phyloP scores from a whole-genome alignment of 2,888 invertebrate genomes.

The Adelognathus sp. region DNA sequence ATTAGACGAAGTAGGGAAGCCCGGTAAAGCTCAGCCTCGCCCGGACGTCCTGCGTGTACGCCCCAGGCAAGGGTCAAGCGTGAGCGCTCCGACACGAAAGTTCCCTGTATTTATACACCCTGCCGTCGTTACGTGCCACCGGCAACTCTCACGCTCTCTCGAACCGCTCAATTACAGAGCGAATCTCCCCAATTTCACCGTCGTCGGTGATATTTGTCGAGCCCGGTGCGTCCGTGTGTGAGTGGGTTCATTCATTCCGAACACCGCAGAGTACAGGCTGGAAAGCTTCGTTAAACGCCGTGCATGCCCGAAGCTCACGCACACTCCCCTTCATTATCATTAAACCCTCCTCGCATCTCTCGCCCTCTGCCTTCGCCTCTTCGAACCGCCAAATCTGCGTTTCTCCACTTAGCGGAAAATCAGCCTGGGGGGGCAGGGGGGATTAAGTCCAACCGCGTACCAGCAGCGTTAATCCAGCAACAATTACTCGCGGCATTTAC shows the following conservation, averaged over 20 bases:
- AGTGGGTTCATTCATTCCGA: conserved; percentile 8
- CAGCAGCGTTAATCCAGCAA: conserved; percentile 44
- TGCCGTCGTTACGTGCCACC: conserved; percentile 23
- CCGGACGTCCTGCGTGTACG: background rate
- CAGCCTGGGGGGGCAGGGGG: too few species aligned
- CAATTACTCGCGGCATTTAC: conserved; percentile 47
- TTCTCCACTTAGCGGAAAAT: conserved; percentile 32
- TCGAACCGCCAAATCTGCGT: background rate
- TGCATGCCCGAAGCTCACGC: conserved; percentile 44
- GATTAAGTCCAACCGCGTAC: conserved; percentile 37
- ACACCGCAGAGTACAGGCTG: background rate
- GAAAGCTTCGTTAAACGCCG: conserved; percentile 7
- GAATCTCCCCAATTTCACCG: conserved; percentile 54
- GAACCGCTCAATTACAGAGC: conserved; percentile 59
- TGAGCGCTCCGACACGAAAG: conserved; percentile 49
- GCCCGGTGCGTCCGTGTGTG: conserved; percentile 20
- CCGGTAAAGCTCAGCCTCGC: conserved; percentile 30
- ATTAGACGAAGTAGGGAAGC: conserved; percentile 36
- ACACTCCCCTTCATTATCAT: conserved; percentile 39
- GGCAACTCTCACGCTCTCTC: background rate
- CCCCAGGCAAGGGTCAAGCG: conserved; percentile 16
- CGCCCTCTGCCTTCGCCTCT: background rate
- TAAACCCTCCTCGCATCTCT: conserved; percentile 10
- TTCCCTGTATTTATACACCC: conserved; percentile 64
- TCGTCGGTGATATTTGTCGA: background rate